Base-by-base conservation (phyloP, 2,113 vertebrate species). In the Toxotes chatareus region DNA sequence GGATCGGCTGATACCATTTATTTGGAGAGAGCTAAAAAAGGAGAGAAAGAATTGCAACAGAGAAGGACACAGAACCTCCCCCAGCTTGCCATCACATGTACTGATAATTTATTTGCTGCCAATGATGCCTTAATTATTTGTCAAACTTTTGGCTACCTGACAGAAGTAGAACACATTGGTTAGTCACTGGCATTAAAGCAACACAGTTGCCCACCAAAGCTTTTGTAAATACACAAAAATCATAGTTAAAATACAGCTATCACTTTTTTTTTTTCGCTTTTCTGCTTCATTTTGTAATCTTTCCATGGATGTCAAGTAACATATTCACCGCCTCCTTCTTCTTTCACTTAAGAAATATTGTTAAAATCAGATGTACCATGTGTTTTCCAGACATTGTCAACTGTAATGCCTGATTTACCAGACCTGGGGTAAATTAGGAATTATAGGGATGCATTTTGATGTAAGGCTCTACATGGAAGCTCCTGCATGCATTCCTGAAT, bases 1-100 rank as follows among this genome's bases (percentile, higher is more conserved):
- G 44, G 56, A 57, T 73, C 1, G 40, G 80, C 70, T 73, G 83
- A 86, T 65, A 77, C 67, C 73, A 84, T 85, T 87, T 79, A 87
- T 81, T 85, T 80, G 38, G 60, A 42, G 40, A 51, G 1, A 69
- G 46, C 56, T 72, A 79, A 65, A 81, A 68, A 70, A 7, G 42
- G 16, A 68, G 16, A 49, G 47, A 49, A 57, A 55, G 21, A 80
- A 73, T 47, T 65, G 60, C 13, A 71, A 64, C 11, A 51, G 47
- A 61, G 31, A 66, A 11, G 13, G 47, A 78, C 21, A 38, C 46
- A 69, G 47, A 42, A 64, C 14, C 27, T 71, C 36, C 27, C 27
- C 31, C 19, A 76, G 47, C n/a, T 38, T n/a, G n/a, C 31, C 60
- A 16, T 34, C n/a, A 44, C 46, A 32, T 46, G 32, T 68, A 42